Evolutionary conservation across 2,888 invertebrate genomes (phyloP).

Genomic region (Nineta flava): DNA sequence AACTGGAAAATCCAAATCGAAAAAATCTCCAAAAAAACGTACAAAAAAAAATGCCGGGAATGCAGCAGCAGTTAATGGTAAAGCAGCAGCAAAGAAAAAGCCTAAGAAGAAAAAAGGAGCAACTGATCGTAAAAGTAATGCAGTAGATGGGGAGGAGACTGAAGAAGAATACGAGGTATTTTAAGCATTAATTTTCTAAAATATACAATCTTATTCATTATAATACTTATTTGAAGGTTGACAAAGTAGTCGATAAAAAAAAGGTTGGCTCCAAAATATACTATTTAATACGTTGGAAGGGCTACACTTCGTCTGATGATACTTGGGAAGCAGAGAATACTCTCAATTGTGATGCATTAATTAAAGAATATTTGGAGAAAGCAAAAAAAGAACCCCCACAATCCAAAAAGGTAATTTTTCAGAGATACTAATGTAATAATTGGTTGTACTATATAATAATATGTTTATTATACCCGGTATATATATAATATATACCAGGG

Average conservation of each 20-base stretch:
- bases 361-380: slow-evolving; percentile 32
- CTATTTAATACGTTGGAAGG: slow-evolving; percentile 65
- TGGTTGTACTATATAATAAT: too few species aligned
- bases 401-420: slow-evolving; percentile 7
- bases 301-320: slow-evolving; percentile 49
- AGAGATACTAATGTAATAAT: too few species aligned
- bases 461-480: too few species aligned
- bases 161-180: too few species aligned
- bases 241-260: slow-evolving; percentile 53
- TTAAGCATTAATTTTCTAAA: too few species aligned
- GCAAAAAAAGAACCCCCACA: slow-evolving; percentile 11
- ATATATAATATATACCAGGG: too few species aligned
- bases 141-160: slow-evolving; percentile 12
- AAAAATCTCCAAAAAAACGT: slow-evolving; percentile 11
- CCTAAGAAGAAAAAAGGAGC: slow-evolving; percentile 12
- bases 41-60: slow-evolving; percentile 15
- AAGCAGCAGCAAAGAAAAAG: slow-evolving; percentile 5
- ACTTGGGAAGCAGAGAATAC: slow-evolving; percentile 63
- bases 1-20: slow-evolving; percentile 5
- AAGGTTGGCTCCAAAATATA: slow-evolving; percentile 47
- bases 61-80: slow-evolving; percentile 15
- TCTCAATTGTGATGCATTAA: slow-evolving; percentile 50
- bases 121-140: slow-evolving; percentile 14
- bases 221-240: slow-evolving; percentile 31
- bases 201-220: too few species aligned